phyloP scores from a whole-genome alignment of 1,140 invertebrate species.

The Pomacea maculata region DNA sequence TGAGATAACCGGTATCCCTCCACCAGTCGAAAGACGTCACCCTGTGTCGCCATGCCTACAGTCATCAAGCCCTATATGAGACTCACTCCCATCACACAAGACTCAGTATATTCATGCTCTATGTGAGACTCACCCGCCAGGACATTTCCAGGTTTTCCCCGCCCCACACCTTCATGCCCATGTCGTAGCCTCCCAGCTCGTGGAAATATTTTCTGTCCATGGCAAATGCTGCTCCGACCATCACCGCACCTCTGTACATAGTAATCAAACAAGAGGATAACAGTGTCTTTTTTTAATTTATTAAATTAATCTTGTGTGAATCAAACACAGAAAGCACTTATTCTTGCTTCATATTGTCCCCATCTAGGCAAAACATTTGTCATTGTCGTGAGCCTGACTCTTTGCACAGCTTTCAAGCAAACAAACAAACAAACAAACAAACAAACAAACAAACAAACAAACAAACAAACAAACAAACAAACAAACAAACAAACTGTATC shows the following conservation, averaged over 20 bases:
- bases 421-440: conserved; percentile 7
- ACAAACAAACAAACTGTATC: too few relatives aligned
- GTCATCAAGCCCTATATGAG: too few relatives aligned
- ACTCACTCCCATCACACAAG: too few relatives aligned
- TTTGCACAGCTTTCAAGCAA: neutral
- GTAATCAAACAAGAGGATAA: neutral
- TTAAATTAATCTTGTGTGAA: neutral
- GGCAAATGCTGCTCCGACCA: conserved; percentile 97
- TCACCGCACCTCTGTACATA: conserved; percentile 70
- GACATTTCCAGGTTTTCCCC: conserved; percentile 92
- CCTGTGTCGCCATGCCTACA: too few relatives aligned
- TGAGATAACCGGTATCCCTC: too few relatives aligned
- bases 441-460: neutral
- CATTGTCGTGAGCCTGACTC: neutral
- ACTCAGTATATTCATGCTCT: too few relatives aligned
- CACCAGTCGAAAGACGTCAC: too few relatives aligned
- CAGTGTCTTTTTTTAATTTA: neutral
- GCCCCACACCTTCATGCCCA: conserved; percentile 80
- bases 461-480: conserved; percentile 9
- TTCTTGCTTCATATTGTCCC: neutral
- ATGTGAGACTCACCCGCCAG: conserved; percentile 43
- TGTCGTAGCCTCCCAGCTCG: conserved; percentile 75
- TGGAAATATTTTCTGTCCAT: conserved; percentile 89
- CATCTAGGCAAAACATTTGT: neutral
- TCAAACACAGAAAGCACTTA: neutral